Percentiles rank a stretch among this genome's conserved stretches.
These are phyloP conservation scores for Drosophila rufa DNA, from an alignment of 1,140 invertebrate species.

Conservation along the genomic window DNA sequence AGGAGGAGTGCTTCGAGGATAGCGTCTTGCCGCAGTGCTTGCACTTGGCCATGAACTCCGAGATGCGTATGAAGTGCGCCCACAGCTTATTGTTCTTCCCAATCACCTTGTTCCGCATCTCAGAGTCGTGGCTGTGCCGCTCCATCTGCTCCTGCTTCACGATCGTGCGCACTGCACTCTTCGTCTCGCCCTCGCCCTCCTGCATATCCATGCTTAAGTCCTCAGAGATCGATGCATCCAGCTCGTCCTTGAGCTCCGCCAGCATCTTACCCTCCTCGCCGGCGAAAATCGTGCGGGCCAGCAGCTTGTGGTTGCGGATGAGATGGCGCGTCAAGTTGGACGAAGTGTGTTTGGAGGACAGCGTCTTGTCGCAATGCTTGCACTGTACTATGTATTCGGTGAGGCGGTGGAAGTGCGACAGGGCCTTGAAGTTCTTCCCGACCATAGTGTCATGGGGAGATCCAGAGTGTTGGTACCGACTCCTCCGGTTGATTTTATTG, in stretches of 20 bases:
- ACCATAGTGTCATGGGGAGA: constrained; percentile 56
- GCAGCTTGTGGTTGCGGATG: constrained; percentile 66
- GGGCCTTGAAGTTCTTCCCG: constrained; percentile 70
- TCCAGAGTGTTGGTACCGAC: constrained; percentile 4
- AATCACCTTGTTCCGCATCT: constrained; percentile 69
- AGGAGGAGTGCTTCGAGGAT: constrained; percentile 74
- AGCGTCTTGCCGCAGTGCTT: constrained; percentile 73
- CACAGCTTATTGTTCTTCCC: constrained; percentile 75
- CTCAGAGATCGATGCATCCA: constrained; percentile 60
- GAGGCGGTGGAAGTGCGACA: constrained; percentile 69
- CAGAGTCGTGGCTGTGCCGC: constrained; percentile 33
- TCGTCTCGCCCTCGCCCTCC: constrained; percentile 64
- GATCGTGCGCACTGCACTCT: constrained; percentile 64
- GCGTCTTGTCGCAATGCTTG: constrained; percentile 76
- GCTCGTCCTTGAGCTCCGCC: constrained; percentile 62
- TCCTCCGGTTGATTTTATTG: constrained; percentile 6
- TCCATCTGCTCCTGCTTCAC: constrained; percentile 48
- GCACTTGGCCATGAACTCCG: constrained; percentile 73
- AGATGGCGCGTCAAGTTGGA: constrained; percentile 76
- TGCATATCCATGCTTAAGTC: constrained; percentile 50
- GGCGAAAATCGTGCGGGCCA: constrained; percentile 63
- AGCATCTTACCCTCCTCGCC: constrained; percentile 74
- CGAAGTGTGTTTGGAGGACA: constrained; percentile 74
- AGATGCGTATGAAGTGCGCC: constrained; percentile 74
- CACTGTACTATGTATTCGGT: constrained; percentile 76